Conservation (phyloP, 2,113 vertebrate species). For the Seriola aureovittata region DNA sequence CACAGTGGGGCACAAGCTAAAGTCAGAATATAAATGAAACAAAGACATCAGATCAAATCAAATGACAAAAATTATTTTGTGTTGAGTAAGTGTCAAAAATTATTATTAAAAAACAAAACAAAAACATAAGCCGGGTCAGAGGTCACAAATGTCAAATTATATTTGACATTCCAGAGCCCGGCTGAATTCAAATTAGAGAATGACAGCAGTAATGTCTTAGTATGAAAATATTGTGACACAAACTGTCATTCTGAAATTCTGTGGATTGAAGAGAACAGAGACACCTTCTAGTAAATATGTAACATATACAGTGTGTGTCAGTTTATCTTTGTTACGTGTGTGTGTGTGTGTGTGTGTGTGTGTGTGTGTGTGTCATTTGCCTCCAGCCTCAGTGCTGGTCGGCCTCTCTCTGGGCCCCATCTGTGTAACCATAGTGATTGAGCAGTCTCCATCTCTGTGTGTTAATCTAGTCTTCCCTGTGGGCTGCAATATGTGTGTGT, state of each 20-base stretch:
- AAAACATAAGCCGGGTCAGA: background rate
- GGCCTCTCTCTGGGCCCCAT: slow-evolving; percentile 75
- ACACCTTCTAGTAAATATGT: slow-evolving; percentile 19
- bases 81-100: background rate
- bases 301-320: slow-evolving; percentile 20
- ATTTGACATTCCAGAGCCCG: background rate
- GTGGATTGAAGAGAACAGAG: background rate
- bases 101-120: background rate
- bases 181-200: background rate
- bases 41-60: slow-evolving; percentile 1
- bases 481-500: slow-evolving; percentile 40
- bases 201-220: background rate
- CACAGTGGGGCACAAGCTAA: slow-evolving; percentile 3
- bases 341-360: slow-evolving; percentile 41
- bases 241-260: slow-evolving; percentile 44
- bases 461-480: slow-evolving; percentile 74
- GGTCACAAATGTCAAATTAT: background rate
- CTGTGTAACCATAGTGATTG: slow-evolving; percentile 85
- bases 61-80: background rate
- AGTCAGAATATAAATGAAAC: slow-evolving; percentile 9
- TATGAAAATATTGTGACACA: background rate
- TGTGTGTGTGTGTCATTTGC: slow-evolving; percentile 54
- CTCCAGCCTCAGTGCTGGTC: slow-evolving; percentile 66
- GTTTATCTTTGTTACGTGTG: slow-evolving; percentile 26
- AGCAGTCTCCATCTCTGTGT: slow-evolving; percentile 76